Evolutionary conservation across 2,888 invertebrate genomes (phyloP).

Genomic region (Drosophila paramelanica): DNA sequence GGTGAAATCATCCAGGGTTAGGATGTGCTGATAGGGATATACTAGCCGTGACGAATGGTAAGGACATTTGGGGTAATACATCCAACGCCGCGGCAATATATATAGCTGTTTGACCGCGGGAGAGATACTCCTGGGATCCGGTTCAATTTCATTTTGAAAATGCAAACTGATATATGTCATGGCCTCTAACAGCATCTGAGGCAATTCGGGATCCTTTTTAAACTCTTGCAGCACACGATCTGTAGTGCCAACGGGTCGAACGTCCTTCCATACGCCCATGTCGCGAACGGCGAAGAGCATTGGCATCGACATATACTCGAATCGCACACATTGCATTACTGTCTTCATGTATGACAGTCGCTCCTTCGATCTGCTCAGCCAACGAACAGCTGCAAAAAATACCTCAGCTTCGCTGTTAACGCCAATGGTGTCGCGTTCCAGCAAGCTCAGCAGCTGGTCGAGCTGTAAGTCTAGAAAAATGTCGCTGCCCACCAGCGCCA

Average conservation of each 20-base stretch:
- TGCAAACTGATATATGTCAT: slow-evolving; percentile 27
- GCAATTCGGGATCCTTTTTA: not conserved
- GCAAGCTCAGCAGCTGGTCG: slow-evolving; percentile 1
- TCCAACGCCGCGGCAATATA: slow-evolving; percentile 34
- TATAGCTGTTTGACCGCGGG: not conserved
- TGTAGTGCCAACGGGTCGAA: fast-evolving
- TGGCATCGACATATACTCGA: slow-evolving; percentile 26
- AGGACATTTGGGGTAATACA: slow-evolving; percentile 31
- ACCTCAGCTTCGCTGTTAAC: slow-evolving; percentile 54
- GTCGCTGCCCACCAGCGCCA: slow-evolving; percentile 34
- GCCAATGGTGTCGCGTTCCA: slow-evolving; percentile 27
- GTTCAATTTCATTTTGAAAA: slow-evolving; percentile 2
- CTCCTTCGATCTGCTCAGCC: slow-evolving; percentile 23
- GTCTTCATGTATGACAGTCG: slow-evolving; percentile 14
- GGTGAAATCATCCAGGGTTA: slow-evolving; percentile 14
- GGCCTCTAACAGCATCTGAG: slow-evolving; percentile 9
- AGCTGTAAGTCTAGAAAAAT: slow-evolving; percentile 9
- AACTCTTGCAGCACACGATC: slow-evolving; percentile 37
- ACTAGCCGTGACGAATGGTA: slow-evolving; percentile 20
- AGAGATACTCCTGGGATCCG: not conserved
- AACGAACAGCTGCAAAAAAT: slow-evolving; percentile 33
- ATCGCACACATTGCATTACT: slow-evolving; percentile 40
- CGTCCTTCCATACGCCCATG: not conserved
- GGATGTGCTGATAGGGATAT: slow-evolving; percentile 31
- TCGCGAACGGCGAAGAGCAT: slow-evolving; percentile 30